phyloP scores from a whole-genome alignment of 2,797 vertebrate species.

The Etheostoma nigrum region DNA sequence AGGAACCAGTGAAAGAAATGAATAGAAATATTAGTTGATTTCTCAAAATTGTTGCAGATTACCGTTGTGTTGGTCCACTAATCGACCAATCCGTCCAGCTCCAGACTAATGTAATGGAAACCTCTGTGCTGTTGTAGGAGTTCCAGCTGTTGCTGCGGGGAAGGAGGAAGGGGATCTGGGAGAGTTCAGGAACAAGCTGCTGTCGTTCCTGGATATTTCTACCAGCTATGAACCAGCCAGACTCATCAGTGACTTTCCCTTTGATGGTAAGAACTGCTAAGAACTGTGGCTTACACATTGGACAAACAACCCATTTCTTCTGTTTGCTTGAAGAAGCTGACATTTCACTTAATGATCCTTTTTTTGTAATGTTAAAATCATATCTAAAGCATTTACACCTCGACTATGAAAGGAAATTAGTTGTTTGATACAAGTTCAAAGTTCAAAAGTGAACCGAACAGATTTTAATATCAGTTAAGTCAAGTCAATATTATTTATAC shows the following conservation, averaged over 20 bases:
- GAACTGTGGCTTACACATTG: slow-evolving; percentile 41
- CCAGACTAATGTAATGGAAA: background rate
- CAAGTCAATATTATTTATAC: background rate
- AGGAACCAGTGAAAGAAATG: too few relatives aligned
- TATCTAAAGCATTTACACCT: background rate
- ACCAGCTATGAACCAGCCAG: slow-evolving; percentile 91
- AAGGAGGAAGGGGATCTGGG: slow-evolving; percentile 93
- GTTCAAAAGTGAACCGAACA: background rate
- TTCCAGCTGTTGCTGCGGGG: slow-evolving; percentile 89
- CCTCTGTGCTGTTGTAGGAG: slow-evolving; percentile 76
- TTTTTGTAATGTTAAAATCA: background rate
- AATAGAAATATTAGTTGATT: too few relatives aligned
- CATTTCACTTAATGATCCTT: background rate
- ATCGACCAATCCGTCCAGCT: background rate
- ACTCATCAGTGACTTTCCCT: slow-evolving; percentile 97
- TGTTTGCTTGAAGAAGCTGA: background rate
- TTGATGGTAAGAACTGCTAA: slow-evolving; percentile 92
- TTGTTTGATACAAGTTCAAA: background rate
- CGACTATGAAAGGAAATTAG: background rate
- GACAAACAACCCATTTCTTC: background rate
- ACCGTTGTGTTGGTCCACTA: background rate
- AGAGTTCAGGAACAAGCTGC: slow-evolving; percentile 91
- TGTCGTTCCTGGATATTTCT: slow-evolving; percentile 93
- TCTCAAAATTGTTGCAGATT: background rate
- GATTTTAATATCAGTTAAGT: background rate